Conservation (phyloP, 2,113 vertebrate species). For the Fulica atra region DNA sequence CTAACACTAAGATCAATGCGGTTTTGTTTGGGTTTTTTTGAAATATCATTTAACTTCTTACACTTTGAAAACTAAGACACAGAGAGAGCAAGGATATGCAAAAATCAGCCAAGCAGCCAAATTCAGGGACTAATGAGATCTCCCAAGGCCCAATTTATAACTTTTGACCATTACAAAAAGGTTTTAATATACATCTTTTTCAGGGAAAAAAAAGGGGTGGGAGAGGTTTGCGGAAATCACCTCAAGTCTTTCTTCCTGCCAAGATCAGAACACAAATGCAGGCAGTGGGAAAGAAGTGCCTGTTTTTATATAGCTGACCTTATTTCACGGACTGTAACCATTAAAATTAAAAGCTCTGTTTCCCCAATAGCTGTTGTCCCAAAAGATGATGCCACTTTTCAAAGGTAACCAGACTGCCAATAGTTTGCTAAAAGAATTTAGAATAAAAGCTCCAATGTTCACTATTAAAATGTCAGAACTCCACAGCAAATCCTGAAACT, state of each 20-base stretch:
- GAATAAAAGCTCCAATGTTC: neutral
- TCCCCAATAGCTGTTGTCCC: neutral
- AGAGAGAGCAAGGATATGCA: neutral
- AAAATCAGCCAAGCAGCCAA: neutral
- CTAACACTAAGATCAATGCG: neutral
- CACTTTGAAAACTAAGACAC: neutral
- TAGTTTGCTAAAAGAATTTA: neutral
- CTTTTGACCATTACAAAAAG: neutral
- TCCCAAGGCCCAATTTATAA: neutral
- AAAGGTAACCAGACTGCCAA: neutral
- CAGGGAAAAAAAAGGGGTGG: accelerated
- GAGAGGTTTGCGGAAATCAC: no score
- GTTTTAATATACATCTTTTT: neutral
- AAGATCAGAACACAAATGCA: neutral
- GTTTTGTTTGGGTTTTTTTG: neutral
- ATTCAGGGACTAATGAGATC: neutral
- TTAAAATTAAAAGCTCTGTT: neutral
- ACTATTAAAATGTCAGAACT: constrained; percentile 39
- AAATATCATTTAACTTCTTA: neutral
- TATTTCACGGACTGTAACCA: neutral
- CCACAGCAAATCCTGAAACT: neutral
- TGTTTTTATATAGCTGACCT: neutral
- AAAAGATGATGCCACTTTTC: neutral
- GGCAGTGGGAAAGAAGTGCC: neutral
- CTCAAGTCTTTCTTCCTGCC: neutral